Percentiles rank a stretch among this genome's conserved stretches.
These are phyloP conservation scores for Melanotaenia pygmaea DNA, from an alignment of 2,797 vertebrate species.

Conservation along the genomic window DNA sequence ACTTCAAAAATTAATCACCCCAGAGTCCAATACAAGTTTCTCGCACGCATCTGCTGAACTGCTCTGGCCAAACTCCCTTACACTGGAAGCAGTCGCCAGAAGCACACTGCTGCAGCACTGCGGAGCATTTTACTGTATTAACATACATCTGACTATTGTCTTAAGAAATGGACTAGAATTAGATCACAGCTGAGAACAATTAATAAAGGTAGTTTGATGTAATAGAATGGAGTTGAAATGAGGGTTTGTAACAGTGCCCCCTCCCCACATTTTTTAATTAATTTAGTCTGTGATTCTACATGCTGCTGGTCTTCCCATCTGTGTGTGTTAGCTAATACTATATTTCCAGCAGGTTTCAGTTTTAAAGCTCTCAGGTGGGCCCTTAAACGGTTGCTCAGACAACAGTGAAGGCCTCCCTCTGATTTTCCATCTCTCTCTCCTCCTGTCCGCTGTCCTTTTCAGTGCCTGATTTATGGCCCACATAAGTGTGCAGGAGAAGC, in stretches of 20 bases:
- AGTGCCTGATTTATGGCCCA: slow-evolving; percentile 87
- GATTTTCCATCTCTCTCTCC: slow-evolving; percentile 82
- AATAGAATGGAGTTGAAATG: slow-evolving; percentile 55
- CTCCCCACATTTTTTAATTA: slow-evolving; percentile 39
- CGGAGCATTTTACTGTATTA: slow-evolving; percentile 35
- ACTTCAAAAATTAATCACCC: slow-evolving; percentile 83
- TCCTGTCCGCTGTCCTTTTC: slow-evolving; percentile 89
- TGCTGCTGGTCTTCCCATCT: slow-evolving; percentile 71
- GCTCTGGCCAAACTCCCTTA: slow-evolving; percentile 53
- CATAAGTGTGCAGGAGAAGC: slow-evolving; percentile 81
- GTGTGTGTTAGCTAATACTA: slow-evolving; percentile 76
- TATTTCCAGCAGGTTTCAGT: slow-evolving; percentile 85
- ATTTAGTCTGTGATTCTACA: slow-evolving; percentile 47
- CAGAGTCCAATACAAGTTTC: slow-evolving; percentile 72
- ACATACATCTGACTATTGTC: slow-evolving; percentile 27
- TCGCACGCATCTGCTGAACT: slow-evolving; percentile 67
- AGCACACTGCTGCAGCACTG: slow-evolving; percentile 33
- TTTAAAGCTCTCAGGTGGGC: slow-evolving; percentile 89
- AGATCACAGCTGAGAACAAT: slow-evolving; percentile 46
- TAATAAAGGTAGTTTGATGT: slow-evolving; percentile 49
- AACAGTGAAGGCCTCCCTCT: slow-evolving; percentile 79
- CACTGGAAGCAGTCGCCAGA: slow-evolving; percentile 31
- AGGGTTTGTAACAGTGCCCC: slow-evolving; percentile 76
- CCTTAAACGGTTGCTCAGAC: slow-evolving; percentile 87
- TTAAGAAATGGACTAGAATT: slow-evolving; percentile 60